Conservation (phyloP, 2,797 vertebrate species). For the Fringilla coelebs region DNA sequence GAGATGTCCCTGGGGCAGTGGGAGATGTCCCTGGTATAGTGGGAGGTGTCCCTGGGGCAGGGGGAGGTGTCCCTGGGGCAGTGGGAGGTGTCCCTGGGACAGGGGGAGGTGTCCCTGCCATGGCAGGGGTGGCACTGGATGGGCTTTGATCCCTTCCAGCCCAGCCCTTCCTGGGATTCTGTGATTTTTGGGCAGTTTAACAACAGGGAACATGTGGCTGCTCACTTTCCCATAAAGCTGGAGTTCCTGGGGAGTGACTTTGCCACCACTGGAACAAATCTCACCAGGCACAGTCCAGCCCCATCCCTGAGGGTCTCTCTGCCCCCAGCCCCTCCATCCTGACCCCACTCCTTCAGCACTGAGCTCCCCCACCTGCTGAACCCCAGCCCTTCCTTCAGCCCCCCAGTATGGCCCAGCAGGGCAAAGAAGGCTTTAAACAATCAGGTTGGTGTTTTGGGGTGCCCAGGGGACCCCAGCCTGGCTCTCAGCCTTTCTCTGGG, state of each 20-base stretch:
- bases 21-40: too few relatives aligned
- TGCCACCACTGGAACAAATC: neutral
- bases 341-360: neutral
- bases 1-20: neutral
- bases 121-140: fast-evolving
- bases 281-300: fast-evolving
- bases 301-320: neutral
- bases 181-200: neutral
- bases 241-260: neutral
- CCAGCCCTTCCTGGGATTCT: neutral
- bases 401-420: neutral
- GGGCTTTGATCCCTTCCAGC: fast-evolving
- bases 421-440: neutral
- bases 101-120: neutral
- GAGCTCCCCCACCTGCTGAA: neutral
- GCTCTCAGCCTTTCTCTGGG: neutral
- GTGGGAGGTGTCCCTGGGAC: neutral
- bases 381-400: neutral
- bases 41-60: neutral
- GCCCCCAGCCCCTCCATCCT: neutral
- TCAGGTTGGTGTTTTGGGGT: neutral
- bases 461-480: neutral
- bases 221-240: neutral
- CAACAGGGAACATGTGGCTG: neutral
- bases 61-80: too few relatives aligned